A percentile compares a stretch with the other conserved stretches of the same genome.
These are phyloP conservation scores for Hydra vulgaris DNA, from an alignment of 30 jellyfish, hydroid and myxozoan genomes.

Conservation along the genomic window DNA sequence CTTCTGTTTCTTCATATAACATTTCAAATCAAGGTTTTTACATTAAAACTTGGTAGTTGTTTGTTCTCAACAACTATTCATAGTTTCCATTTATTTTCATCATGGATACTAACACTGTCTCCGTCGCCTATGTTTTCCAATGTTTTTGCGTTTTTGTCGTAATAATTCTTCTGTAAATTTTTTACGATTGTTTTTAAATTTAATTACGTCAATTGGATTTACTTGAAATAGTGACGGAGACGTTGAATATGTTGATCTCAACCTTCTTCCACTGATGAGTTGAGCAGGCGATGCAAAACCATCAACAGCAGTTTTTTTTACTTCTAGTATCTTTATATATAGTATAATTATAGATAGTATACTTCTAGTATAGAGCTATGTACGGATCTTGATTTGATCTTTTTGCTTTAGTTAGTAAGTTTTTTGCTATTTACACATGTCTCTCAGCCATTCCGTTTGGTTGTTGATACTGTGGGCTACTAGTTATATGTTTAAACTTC, in stretches of 20 bases:
- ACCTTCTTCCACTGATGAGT: slow-evolving; percentile 19
- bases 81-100: neutral
- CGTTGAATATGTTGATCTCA: slow-evolving; percentile 8
- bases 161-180: neutral
- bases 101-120: neutral
- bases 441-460: slow-evolving; percentile 8
- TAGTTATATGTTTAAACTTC: slow-evolving; percentile 1
- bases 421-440: neutral
- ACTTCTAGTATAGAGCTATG: too few relatives aligned
- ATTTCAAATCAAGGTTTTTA: neutral
- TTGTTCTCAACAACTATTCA: neutral
- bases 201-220: neutral
- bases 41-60: neutral
- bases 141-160: neutral
- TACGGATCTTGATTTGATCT: neutral
- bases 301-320: neutral
- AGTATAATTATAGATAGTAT: too few relatives aligned
- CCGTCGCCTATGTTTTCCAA: neutral
- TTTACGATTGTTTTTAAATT: neutral
- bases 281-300: slow-evolving; percentile 46
- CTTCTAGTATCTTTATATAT: too few relatives aligned
- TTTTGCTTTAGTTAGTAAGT: neutral
- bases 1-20: too few relatives aligned
- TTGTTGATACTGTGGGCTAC: slow-evolving; percentile 4
- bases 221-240: neutral